Evolutionary conservation across 2,113 vertebrate genomes (phyloP).

Genomic region (Erythrocebus patas): DNA sequence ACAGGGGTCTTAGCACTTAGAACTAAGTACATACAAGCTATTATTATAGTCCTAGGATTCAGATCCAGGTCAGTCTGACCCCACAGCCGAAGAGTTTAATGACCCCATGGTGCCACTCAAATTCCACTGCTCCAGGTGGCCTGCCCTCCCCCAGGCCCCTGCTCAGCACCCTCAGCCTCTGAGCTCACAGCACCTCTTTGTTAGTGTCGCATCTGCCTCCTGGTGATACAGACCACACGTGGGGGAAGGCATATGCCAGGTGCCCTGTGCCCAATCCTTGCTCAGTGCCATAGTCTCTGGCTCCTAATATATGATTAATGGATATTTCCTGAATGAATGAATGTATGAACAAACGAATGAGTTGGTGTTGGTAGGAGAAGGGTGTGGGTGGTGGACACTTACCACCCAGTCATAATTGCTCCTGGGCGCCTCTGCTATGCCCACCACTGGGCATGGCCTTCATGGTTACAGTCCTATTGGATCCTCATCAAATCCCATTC

Average conservation of each 20-base stretch:
- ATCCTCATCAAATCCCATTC: not conserved
- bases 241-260: rapidly evolving
- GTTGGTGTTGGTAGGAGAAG: not conserved
- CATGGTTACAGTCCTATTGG: not conserved
- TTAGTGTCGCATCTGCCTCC: not conserved
- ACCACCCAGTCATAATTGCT: not conserved
- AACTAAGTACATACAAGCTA: not conserved
- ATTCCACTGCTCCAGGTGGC: not conserved
- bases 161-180: not conserved
- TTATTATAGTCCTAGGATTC: not conserved
- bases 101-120: not conserved
- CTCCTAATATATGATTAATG: not conserved
- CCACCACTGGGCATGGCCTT: not conserved
- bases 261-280: not conserved
- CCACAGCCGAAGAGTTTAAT: not conserved
- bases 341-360: not conserved
- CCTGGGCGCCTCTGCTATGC: not conserved
- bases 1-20: not conserved
- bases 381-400: rapidly evolving
- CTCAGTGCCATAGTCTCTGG: not conserved
- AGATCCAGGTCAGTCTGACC: not conserved
- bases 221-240: not conserved
- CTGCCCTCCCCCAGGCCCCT: rapidly evolving
- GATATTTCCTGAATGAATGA: not conserved
- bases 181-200: not conserved